phyloP scores from a whole-genome alignment of 1,140 invertebrate genomes.

The Eupeodes corollae region DNA sequence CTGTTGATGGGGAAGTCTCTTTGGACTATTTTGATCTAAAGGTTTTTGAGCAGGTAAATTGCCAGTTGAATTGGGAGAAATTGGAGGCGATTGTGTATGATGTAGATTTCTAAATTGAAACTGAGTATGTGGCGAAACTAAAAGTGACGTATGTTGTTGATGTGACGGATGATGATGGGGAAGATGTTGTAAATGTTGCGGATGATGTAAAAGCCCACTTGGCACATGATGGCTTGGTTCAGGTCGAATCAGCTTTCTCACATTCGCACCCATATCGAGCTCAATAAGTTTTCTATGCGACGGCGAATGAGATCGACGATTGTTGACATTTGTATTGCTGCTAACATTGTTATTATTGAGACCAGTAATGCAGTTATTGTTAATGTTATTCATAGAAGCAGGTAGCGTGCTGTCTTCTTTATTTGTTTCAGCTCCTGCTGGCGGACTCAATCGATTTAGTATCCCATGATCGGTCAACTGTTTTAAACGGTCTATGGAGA shows the following conservation, averaged over 20 bases:
- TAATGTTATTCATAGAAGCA: constrained; percentile 6
- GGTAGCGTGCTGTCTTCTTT: background rate
- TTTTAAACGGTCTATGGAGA: constrained; percentile 31
- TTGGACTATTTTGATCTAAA: background rate
- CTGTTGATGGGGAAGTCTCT: no score
- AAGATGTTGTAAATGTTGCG: constrained; percentile 22
- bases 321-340: constrained; percentile 18
- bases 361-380: constrained; percentile 11
- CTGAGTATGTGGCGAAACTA: background rate
- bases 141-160: constrained; percentile 7
- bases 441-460: constrained; percentile 26
- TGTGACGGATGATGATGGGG: constrained; percentile 11
- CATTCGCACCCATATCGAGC: constrained; percentile 15
- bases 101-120: constrained; percentile 7
- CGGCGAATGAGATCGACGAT: constrained; percentile 8
- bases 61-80: constrained; percentile 29
- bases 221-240: constrained; percentile 33
- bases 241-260: constrained; percentile 24
- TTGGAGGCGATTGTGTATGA: constrained; percentile 25
- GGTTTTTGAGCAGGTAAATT: constrained; percentile 17
- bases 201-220: constrained; percentile 29
- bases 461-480: constrained; percentile 29
- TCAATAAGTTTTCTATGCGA: constrained; percentile 4
- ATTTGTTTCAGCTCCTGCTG: background rate
- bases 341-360: constrained; percentile 16